These are phyloP conservation scores for Sphaerodactylus townsendi DNA, from an alignment of 2,113 vertebrate genomes.

Conservation along the genomic window DNA sequence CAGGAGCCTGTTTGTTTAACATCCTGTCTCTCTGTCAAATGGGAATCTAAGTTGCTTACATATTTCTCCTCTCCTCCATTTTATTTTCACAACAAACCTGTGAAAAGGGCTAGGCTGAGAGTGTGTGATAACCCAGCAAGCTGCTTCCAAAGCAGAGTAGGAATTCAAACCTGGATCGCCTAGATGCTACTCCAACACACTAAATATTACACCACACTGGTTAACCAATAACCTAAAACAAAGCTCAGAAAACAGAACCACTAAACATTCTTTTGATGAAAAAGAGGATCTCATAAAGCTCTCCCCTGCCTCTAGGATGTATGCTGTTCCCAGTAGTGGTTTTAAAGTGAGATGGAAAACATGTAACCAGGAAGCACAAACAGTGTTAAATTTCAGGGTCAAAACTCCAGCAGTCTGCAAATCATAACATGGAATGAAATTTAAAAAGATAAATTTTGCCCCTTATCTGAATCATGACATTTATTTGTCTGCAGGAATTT, in stretches of 20 bases:
- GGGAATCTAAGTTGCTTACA: no score
- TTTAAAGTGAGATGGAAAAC: not conserved
- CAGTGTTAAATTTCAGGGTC: conserved; percentile 2
- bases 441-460: conserved; percentile 28
- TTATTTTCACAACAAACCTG: no score
- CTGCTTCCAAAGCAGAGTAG: no score
- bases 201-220: not conserved
- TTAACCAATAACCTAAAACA: not conserved
- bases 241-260: not conserved
- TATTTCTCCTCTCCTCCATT: no score
- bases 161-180: no score
- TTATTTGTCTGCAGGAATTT: conserved; percentile 14
- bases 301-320: not conserved
- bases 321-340: not conserved
- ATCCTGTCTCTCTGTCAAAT: no score
- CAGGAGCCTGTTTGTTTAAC: not conserved
- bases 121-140: no score
- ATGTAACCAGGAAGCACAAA: conserved; percentile 33
- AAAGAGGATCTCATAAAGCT: not conserved
- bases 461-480: conserved; percentile 7
- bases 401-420: not conserved
- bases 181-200: no score
- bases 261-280: not conserved
- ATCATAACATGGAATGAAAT: conserved; percentile 3
- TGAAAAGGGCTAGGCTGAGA: no score